Evolutionary conservation across 2,797 vertebrate genomes (phyloP), one percentile per base, ranked within the genome.

Genomic region (Muscicapa striata): DNA sequence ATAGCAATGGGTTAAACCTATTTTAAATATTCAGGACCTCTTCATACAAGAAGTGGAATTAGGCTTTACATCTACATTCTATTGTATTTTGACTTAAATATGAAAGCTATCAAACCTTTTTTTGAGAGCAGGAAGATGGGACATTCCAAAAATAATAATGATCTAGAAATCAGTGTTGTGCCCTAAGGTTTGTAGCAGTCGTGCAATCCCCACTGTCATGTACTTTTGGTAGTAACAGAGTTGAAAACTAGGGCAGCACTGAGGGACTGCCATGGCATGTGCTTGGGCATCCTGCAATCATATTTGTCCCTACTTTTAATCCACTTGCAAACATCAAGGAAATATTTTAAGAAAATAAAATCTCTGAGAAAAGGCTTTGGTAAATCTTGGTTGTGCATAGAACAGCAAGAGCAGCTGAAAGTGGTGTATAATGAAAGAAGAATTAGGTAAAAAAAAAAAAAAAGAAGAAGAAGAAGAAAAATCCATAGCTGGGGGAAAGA

Each of bases 111-210:
- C 29, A 68, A 74, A 34, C 19, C 13, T 22, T 32, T 81, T 83
- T 68, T 38, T 48, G 49, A 58, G 64, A 86, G 45, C 13, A 48
- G 81, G 66, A 92, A 41, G 32, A 55, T 45, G 77, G 14, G 30
- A 69, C 20, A 29, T 82, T 94, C 91, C 75, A 89, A 72, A 96
- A 89, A 81, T 57, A 90, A 80, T 54, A 2, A 8, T 32, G 57
- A 66, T 83, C 68, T 77, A 76, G 69, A 86, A 84, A 93, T 96
- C 91, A 62, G 59, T 94, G 63, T 61, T 88, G 67, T 95, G 96
- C 82, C 96, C 79, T 89, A 67, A 80, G 91, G 91, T 93, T 93
- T 91, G 68, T 58, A 90, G 64, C 82, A 82, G 72, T 57, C 1
- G 1, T 63, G 73, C 64, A 77, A 5, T 66, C 21, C 10, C 73